phyloP scores from a whole-genome alignment of 2,113 vertebrate genomes.

The Eurypyga helias region DNA sequence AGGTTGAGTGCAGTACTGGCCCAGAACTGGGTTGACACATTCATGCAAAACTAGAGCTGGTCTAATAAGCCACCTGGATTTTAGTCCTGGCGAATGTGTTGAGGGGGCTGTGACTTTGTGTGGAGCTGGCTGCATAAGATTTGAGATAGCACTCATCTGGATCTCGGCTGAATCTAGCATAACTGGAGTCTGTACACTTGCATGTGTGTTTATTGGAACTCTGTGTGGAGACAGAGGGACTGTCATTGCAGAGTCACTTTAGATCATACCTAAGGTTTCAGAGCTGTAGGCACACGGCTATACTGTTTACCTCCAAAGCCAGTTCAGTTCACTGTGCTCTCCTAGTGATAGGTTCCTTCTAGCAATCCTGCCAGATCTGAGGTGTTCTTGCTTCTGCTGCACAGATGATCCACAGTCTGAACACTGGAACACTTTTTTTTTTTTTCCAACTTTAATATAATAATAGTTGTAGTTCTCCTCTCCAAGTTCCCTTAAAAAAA shows the following conservation, averaged over 20 bases:
- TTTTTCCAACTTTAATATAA: not conserved
- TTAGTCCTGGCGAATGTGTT: not conserved
- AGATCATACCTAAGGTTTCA: not conserved
- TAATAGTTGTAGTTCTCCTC: not conserved
- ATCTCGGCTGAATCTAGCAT: not conserved
- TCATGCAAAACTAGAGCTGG: not conserved
- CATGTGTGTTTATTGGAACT: not conserved
- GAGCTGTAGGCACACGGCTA: not conserved
- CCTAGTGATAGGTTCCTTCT: not conserved
- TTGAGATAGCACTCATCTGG: not conserved
- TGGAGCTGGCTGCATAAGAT: not conserved
- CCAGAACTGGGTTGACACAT: not conserved
- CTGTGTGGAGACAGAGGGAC: not conserved
- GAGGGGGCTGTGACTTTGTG: not conserved
- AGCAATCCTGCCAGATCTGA: not conserved
- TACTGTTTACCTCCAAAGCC: not conserved
- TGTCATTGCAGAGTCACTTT: not conserved
- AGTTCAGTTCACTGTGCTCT: not conserved
- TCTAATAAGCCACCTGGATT: not conserved
- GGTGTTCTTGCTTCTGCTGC: not conserved
- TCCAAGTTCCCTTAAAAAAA: not conserved
- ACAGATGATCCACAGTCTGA: not conserved
- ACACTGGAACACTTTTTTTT: not conserved
- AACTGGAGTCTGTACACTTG: not conserved
- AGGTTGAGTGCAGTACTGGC: not conserved